Evolutionary conservation across 1,140 invertebrate genomes (phyloP).

Genomic region (Achroia grisella): DNA sequence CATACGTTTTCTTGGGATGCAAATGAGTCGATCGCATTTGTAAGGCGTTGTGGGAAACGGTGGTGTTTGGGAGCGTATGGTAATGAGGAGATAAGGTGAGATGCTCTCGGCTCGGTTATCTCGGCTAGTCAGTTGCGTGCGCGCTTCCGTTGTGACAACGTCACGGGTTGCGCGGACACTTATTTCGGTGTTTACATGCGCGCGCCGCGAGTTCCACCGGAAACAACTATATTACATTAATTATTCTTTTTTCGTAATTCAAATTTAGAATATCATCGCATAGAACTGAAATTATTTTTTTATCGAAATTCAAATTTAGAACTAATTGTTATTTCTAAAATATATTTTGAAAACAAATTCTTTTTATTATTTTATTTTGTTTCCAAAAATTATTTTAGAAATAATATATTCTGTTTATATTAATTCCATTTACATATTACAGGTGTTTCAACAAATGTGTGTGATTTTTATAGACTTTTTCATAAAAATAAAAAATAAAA

Average conservation of each 20-base stretch:
- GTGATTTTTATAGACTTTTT: conserved; percentile 2
- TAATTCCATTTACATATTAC: too few relatives aligned
- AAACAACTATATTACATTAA: too few relatives aligned
- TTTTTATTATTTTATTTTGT: conserved; percentile 5
- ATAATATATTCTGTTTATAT: too few relatives aligned
- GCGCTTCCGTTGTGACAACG: conserved; percentile 44
- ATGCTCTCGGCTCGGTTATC: conserved; percentile 41
- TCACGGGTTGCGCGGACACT: conserved; percentile 10
- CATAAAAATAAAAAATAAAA: background rate
- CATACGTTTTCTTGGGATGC: conserved; percentile 62
- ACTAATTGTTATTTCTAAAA: too few relatives aligned
- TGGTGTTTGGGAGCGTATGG: conserved; percentile 40
- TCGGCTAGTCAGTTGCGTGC: conserved; percentile 53
- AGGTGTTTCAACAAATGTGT: conserved; percentile 1
- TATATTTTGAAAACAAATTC: too few relatives aligned
- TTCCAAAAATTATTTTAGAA: background rate
- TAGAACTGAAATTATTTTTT: too few relatives aligned
- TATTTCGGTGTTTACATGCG: background rate
- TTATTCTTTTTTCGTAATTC: conserved; percentile 3
- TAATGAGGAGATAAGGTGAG: conserved; percentile 59
- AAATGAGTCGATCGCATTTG: conserved; percentile 36
- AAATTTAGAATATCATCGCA: too few relatives aligned
- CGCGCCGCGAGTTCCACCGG: too few relatives aligned
- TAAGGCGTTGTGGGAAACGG: conserved; percentile 47
- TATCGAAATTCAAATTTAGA: too few relatives aligned